Evolutionary conservation across 2,113 vertebrate species (phyloP).

Genomic region (Periophthalmodon schlosseri): DNA sequence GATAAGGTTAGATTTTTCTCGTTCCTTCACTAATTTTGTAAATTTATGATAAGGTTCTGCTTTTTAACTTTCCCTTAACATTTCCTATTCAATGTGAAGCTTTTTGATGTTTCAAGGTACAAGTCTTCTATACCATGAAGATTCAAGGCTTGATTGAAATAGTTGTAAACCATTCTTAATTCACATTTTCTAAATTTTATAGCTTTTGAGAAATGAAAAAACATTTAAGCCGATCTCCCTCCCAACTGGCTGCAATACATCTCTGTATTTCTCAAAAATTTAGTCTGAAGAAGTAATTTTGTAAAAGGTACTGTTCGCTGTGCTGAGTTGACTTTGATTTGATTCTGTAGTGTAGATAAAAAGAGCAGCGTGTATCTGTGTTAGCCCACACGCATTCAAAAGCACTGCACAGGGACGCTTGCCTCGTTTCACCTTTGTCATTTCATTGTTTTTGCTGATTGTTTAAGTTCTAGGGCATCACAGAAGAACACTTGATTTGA

Average conservation of each 20-base stretch:
- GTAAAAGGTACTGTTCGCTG: conserved; percentile 32
- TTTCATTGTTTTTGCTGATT: conserved; percentile 33
- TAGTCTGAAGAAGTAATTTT: conserved; percentile 11
- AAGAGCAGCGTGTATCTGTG: conserved; percentile 10
- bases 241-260: background rate
- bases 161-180: conserved; percentile 1
- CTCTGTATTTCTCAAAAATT: background rate
- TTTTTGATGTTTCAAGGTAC: background rate
- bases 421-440: conserved; percentile 29
- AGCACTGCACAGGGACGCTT: conserved; percentile 14
- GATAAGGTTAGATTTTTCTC: background rate
- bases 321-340: conserved; percentile 49
- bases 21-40: background rate
- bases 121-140: background rate
- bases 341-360: conserved; percentile 45
- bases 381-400: conserved; percentile 39
- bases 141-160: background rate
- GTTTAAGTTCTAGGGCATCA: conserved; percentile 19
- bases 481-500: conserved; percentile 7
- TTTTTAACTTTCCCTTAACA: too few species aligned
- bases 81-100: background rate
- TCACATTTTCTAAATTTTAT: conserved; percentile 5
- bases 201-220: conserved; percentile 19
- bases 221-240: background rate
- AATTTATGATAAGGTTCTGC: background rate